Conservation (phyloP, 2,797 vertebrate species). For the Acrocephalus scirpaceus region DNA sequence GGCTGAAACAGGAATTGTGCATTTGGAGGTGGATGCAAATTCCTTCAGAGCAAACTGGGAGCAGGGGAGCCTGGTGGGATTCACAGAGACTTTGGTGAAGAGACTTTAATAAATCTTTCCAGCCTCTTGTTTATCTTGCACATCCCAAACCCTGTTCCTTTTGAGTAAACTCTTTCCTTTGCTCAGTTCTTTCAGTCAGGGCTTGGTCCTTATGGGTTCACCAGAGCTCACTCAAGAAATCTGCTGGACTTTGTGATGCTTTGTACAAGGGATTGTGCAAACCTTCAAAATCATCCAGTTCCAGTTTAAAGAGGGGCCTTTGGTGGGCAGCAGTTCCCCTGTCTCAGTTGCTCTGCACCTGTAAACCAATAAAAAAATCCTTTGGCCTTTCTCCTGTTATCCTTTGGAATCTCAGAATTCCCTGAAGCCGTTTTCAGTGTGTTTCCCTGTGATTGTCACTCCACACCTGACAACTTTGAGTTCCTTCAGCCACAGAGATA, state of each 20-base stretch:
- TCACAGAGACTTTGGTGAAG: too few relatives aligned
- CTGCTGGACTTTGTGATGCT: too few relatives aligned
- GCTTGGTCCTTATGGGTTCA: too few relatives aligned
- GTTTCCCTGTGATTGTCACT: background rate
- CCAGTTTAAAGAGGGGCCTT: background rate
- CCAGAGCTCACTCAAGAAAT: too few relatives aligned
- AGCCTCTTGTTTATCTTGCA: too few relatives aligned
- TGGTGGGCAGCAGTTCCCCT: background rate
- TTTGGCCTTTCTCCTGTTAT: background rate
- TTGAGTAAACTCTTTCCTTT: too few relatives aligned
- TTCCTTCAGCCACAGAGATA: slow-evolving; percentile 49
- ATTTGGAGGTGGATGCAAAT: slow-evolving; percentile 62
- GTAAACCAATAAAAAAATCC: background rate
- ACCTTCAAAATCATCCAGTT: too few relatives aligned
- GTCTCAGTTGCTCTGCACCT: background rate
- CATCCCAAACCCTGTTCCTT: too few relatives aligned
- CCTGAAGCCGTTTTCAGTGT: background rate
- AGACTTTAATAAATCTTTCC: too few relatives aligned
- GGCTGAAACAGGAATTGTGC: slow-evolving; percentile 75
- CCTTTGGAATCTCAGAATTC: background rate
- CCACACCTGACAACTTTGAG: slow-evolving; percentile 27
- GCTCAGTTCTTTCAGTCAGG: too few relatives aligned
- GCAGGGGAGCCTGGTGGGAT: background rate
- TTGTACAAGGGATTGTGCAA: too few relatives aligned
- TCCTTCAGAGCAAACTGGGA: background rate